Evolutionary conservation across 1,140 invertebrate species (phyloP).

Genomic region (Pogonomyrmex californicus): DNA sequence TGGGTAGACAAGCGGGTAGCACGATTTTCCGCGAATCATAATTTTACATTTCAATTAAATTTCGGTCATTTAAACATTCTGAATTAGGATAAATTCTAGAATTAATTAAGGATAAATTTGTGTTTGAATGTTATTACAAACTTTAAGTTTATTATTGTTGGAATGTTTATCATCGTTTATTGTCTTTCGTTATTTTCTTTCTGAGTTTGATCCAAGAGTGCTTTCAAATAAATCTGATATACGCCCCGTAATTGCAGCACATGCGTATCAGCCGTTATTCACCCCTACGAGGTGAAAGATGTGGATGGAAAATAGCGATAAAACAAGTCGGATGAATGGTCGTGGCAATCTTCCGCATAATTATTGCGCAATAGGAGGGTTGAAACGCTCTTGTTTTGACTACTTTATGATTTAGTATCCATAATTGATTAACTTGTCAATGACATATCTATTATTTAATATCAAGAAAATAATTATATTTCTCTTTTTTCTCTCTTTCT

Average conservation of each 20-base stretch:
- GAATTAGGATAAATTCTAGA: not conserved
- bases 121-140: not conserved
- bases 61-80: not conserved
- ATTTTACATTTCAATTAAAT: conserved; percentile 19
- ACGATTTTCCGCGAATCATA: conserved; percentile 15
- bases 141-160: not conserved
- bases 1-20: conserved; percentile 10
- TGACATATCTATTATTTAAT: no score
- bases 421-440: conserved; percentile 9
- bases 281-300: conserved; percentile 62
- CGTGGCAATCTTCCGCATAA: conserved; percentile 70
- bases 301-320: conserved; percentile 70
- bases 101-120: not conserved
- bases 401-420: conserved; percentile 64
- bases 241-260: conserved; percentile 60
- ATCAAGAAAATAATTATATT: not conserved
- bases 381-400: conserved; percentile 64
- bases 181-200: conserved; percentile 11
- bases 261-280: conserved; percentile 71
- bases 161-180: conserved; percentile 23
- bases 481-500: not conserved
- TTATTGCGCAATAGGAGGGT: conserved; percentile 75
- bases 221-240: conserved; percentile 37
- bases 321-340: conserved; percentile 58
- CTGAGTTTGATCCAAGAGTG: conserved; percentile 15